Base-by-base conservation (phyloP, 2,888 invertebrate genomes). In the Pseudococcus jackbeardsleyi region DNA sequence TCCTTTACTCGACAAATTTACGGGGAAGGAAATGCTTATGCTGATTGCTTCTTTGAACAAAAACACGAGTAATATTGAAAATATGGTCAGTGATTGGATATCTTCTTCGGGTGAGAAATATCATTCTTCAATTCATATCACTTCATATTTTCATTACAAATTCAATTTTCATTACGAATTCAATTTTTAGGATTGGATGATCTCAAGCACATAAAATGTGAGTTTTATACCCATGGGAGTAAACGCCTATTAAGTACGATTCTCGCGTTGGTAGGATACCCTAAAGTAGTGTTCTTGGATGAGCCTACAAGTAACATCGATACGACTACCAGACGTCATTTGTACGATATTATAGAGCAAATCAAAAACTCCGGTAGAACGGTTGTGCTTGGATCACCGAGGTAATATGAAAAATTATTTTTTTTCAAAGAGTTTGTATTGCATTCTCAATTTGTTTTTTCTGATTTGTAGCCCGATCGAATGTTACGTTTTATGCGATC, bases 401-500 rank as follows among this genome's bases (percentile, higher is more conserved):
- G 72, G 72, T 72, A 72, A 8, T 50, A 48, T 12, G 48, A 42
- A 5, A 42, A 42, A 0, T 42, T 33, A 33, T 33, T 1, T 42
- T 42, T 42, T 42, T 42, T 42, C 7, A 8, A 50, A 8, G 12
- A 50, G 8, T 12, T 50, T 15, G 50, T 15, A 54, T 54, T 54
- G 0, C 1, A 54, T 54, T 54, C n/a, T 54, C 3, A 0, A 15
- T 12, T 54, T n/a, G 4, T 12, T 19, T 64, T 64, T 5, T 19
- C 9, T 19, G 6, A 19, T 64, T 19, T 17, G 19, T 64, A 72
- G 72, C 17, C 15, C 72, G 4, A 33, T 26, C 8, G 72, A 72
- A 72, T 72, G 72, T 72, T 33, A 72, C 7, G 4, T 72, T 39
- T 39, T 72, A 72, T 72, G 72, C 17, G 72, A 72, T 33, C 33